Evolutionary conservation across 2,888 invertebrate species (phyloP).

Genomic region (Oscheius sp.): DNA sequence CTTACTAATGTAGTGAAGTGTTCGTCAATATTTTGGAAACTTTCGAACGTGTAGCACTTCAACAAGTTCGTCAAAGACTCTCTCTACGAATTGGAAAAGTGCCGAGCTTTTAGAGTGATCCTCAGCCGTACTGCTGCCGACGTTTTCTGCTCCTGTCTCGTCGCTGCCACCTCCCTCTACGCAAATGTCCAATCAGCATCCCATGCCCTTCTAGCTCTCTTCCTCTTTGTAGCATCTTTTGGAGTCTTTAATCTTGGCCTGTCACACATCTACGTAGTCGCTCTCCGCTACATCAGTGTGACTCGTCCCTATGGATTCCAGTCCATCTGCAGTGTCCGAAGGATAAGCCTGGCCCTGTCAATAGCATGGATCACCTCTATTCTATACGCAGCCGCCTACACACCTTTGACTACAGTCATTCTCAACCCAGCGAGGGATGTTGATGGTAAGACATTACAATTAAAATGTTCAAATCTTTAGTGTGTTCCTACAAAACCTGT

Average conservation of each 20-base stretch:
- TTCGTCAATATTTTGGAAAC: neutral
- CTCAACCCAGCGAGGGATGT: constrained; percentile 46
- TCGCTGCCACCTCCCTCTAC: constrained; percentile 50
- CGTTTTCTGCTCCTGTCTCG: constrained; percentile 53
- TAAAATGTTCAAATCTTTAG: constrained; percentile 37
- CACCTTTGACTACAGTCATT: constrained; percentile 57
- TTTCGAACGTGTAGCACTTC: too few relatives aligned
- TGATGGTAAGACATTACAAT: neutral
- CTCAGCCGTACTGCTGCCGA: constrained; percentile 51
- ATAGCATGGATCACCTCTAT: constrained; percentile 52
- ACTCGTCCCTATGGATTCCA: constrained; percentile 58
- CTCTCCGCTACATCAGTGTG: constrained; percentile 59
- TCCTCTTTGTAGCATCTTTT: constrained; percentile 63
- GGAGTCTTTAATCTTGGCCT: constrained; percentile 58
- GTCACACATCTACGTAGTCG: constrained; percentile 57
- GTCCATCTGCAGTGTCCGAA: constrained; percentile 50
- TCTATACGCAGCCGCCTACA: constrained; percentile 53
- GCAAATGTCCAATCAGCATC: constrained; percentile 53
- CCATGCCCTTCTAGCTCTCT: constrained; percentile 59
- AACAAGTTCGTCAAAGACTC: too few relatives aligned
- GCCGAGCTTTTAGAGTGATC: constrained; percentile 46
- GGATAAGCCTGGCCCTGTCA: constrained; percentile 43
- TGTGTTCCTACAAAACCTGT: constrained; percentile 55
- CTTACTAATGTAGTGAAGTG: too few relatives aligned
- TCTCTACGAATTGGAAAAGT: too few relatives aligned